Evolutionary conservation across 1,140 invertebrate species (phyloP).

Genomic region (Zaprionus kolodkinae): DNA sequence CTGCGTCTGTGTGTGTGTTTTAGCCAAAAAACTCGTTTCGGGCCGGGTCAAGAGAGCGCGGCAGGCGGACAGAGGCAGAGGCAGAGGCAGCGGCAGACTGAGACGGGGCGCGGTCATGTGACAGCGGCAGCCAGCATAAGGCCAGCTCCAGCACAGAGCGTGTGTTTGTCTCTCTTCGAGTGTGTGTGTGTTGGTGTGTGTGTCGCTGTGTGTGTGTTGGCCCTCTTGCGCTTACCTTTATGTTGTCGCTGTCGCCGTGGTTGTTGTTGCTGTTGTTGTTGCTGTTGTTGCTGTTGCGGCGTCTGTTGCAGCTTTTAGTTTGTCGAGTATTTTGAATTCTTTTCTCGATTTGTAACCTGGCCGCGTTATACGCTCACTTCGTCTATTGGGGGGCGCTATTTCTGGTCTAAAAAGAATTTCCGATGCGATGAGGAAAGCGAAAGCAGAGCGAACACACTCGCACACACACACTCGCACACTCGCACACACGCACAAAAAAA

Average conservation of each 20-base stretch:
- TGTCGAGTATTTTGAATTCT: conserved; percentile 5
- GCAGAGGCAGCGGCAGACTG: not conserved
- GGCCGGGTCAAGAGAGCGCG: conserved; percentile 40
- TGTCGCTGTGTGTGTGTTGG: conserved; percentile 28
- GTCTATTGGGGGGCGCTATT: conserved; percentile 28
- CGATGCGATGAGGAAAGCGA: conserved; percentile 44
- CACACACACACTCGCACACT: not conserved
- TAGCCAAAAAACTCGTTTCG: conserved; percentile 74
- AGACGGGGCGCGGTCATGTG: conserved; percentile 58
- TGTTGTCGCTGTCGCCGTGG: conserved; percentile 22
- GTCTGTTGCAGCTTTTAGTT: conserved; percentile 21
- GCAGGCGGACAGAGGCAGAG: not conserved
- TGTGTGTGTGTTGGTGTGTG: conserved; percentile 9
- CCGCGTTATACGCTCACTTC: conserved; percentile 9
- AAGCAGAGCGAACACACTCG: conserved; percentile 25
- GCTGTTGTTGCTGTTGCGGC: conserved; percentile 1
- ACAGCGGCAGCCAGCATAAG: conserved; percentile 47
- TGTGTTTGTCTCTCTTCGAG: conserved; percentile 13
- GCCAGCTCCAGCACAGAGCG: conserved; percentile 29
- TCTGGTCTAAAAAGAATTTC: conserved; percentile 47
- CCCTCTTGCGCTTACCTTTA: conserved; percentile 51
- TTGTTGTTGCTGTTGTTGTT: conserved; percentile 10
- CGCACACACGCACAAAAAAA: conserved; percentile 30
- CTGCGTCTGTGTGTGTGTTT: conserved; percentile 38
- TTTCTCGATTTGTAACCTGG: conserved; percentile 12